Evolutionary conservation across 2,888 invertebrate genomes (phyloP).

Genomic region (Aphodius sticticus): DNA sequence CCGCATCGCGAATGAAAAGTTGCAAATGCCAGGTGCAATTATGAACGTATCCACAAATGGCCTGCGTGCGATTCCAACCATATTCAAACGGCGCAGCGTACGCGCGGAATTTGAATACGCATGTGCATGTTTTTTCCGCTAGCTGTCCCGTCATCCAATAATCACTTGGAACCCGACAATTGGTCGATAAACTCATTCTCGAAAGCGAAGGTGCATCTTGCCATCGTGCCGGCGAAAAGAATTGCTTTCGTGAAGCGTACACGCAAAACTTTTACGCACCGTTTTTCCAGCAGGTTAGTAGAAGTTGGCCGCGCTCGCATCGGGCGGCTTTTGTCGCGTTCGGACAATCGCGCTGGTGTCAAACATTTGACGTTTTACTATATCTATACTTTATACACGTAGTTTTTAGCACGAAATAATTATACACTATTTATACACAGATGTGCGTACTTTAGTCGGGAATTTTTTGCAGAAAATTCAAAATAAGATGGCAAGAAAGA

Average conservation of each 20-base stretch:
- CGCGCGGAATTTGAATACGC: constrained; percentile 29
- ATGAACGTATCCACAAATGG: background rate
- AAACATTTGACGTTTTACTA: constrained; percentile 30
- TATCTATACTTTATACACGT: constrained; percentile 16
- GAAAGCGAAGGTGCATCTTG: constrained; percentile 12
- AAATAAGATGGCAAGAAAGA: constrained; percentile 59
- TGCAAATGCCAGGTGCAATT: no score
- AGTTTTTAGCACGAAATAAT: constrained; percentile 17
- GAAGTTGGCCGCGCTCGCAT: background rate
- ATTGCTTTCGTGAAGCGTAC: background rate
- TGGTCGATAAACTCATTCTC: constrained; percentile 33
- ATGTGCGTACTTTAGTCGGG: constrained; percentile 19
- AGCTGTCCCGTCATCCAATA: constrained; percentile 9
- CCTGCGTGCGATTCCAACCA: background rate
- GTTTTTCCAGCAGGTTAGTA: background rate
- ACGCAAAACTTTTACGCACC: background rate
- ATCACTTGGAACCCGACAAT: constrained; percentile 14
- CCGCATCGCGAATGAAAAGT: background rate
- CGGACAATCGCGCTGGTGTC: constrained; percentile 9
- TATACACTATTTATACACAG: constrained; percentile 19
- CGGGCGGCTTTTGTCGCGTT: background rate
- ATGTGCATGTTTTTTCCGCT: constrained; percentile 30
- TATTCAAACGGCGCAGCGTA: constrained; percentile 10
- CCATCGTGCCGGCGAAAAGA: background rate
- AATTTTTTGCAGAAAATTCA: constrained; percentile 56